Evolutionary conservation across 2,797 vertebrate genomes (phyloP).

Genomic region (Australoheros facetus): DNA sequence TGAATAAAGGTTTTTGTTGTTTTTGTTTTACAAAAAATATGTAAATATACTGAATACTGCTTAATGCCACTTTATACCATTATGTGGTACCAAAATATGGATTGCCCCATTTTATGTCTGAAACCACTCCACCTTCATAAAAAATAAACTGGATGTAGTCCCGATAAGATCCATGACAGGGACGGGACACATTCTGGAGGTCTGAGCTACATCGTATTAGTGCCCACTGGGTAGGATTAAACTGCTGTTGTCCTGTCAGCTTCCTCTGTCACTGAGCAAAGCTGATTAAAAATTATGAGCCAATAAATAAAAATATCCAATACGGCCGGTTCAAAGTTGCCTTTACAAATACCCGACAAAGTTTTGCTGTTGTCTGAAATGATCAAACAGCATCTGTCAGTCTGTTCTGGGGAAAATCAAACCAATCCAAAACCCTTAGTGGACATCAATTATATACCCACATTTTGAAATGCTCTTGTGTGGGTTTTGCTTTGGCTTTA

Average conservation of each 20-base stretch:
- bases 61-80: neutral
- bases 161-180: conserved; percentile 57
- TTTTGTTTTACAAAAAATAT: neutral
- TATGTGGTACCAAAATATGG: neutral
- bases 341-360: conserved; percentile 8
- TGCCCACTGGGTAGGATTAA: conserved; percentile 43
- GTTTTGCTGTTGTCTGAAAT: neutral
- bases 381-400: neutral
- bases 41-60: neutral
- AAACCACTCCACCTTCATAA: neutral
- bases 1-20: neutral
- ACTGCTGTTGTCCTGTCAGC: conserved; percentile 14
- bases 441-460: neutral
- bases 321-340: conserved; percentile 6
- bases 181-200: conserved; percentile 33
- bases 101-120: neutral
- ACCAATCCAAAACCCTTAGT: neutral
- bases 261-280: conserved; percentile 30
- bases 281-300: conserved; percentile 23
- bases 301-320: neutral
- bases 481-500: neutral
- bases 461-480: neutral
- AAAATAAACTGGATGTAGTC: conserved; percentile 1
- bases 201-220: conserved; percentile 35
- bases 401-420: neutral